Evolutionary conservation across 2,888 invertebrate genomes (phyloP).

Genomic region (Tiliacea citrago): DNA sequence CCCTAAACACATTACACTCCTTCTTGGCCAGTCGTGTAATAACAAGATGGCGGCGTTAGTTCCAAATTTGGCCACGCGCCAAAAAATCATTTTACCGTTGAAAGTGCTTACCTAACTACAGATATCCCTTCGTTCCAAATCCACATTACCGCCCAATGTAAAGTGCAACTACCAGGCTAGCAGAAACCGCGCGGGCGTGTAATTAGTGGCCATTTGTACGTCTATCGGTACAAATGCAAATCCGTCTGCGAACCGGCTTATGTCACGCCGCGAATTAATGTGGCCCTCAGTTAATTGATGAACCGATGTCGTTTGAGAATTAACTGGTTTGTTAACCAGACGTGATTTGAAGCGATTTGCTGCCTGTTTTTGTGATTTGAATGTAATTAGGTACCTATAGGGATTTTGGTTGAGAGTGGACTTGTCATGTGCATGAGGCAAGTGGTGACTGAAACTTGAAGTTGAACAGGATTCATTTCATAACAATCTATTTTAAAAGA

Average conservation of each 20-base stretch:
- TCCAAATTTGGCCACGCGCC: too few relatives aligned
- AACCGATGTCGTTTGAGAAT: slow-evolving; percentile 41
- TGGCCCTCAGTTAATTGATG: slow-evolving; percentile 51
- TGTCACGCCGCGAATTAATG: slow-evolving; percentile 61
- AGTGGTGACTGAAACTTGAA: neutral
- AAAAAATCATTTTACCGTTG: too few relatives aligned
- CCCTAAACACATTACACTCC: too few relatives aligned
- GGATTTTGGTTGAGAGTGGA: neutral
- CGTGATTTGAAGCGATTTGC: slow-evolving; percentile 26
- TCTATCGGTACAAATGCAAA: slow-evolving; percentile 60
- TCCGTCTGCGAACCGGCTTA: slow-evolving; percentile 41
- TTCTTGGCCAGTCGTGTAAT: too few relatives aligned
- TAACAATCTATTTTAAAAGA: neutral
- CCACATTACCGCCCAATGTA: slow-evolving; percentile 8
- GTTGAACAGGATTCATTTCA: neutral
- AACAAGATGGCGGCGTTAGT: too few relatives aligned
- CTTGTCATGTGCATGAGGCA: too few relatives aligned
- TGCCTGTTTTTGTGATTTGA: slow-evolving; percentile 4
- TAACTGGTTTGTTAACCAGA: slow-evolving; percentile 44
- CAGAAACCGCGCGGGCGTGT: slow-evolving; percentile 43
- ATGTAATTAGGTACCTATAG: neutral
- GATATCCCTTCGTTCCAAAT: neutral
- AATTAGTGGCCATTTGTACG: slow-evolving; percentile 57
- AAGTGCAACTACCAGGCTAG: slow-evolving; percentile 29
- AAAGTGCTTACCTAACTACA: neutral